These are phyloP conservation scores for Dasyprocta punctata DNA, from an alignment of 2,113 vertebrate genomes.

Conservation along the genomic window DNA sequence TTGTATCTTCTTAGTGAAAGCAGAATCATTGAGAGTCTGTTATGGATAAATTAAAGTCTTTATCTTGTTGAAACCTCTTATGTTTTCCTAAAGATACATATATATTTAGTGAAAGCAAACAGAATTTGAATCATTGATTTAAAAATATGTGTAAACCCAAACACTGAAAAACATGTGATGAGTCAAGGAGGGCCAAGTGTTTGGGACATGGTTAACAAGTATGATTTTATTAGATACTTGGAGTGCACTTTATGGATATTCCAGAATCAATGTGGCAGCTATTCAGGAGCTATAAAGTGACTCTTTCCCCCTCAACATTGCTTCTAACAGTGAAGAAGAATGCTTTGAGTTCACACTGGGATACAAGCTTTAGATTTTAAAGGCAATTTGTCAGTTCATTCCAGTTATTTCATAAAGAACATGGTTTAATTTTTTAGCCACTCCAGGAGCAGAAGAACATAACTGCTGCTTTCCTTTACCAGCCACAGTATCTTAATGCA, in stretches of 20 bases:
- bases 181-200: not conserved
- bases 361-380: conserved; percentile 37
- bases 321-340: conserved; percentile 33
- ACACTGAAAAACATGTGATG: not conserved
- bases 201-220: not conserved
- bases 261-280: not conserved
- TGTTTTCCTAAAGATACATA: conserved; percentile 53
- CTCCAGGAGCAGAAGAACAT: not conserved
- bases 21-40: conserved; percentile 54
- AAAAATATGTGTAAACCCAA: conserved; percentile 42
- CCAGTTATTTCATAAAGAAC: conserved; percentile 22
- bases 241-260: not conserved
- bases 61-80: conserved; percentile 48
- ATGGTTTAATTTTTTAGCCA: not conserved
- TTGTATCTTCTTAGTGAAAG: conserved; percentile 62
- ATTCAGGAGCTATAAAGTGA: not conserved
- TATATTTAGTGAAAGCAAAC: conserved; percentile 21
- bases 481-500: conserved; percentile 37
- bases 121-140: conserved; percentile 35
- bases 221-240: not conserved
- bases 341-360: not conserved
- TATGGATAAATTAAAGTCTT: conserved; percentile 24
- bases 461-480: not conserved
- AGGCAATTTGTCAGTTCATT: conserved; percentile 16
- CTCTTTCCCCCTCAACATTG: not conserved